These are phyloP conservation scores for Macaca fascicularis DNA, from an alignment of 2,113 vertebrate species.

Conservation along the genomic window DNA sequence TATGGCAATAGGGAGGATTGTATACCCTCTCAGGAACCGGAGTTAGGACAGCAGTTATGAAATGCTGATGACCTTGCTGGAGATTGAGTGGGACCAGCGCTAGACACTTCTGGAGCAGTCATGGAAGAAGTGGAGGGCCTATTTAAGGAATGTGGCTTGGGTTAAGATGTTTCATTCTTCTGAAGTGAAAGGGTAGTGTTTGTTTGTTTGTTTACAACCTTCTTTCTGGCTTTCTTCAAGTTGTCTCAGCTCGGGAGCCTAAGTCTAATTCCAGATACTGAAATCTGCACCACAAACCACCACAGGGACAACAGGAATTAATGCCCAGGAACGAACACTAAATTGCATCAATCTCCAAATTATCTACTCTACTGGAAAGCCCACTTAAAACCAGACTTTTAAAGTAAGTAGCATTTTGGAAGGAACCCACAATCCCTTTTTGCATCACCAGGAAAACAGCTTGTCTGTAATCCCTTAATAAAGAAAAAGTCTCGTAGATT, in stretches of 20 bases:
- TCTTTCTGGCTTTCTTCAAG: not conserved
- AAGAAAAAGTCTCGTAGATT: slow-evolving; percentile 28
- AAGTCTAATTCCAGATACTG: slow-evolving; percentile 10
- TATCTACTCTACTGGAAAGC: slow-evolving; percentile 7
- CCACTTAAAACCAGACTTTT: not conserved
- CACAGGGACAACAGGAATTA: not conserved
- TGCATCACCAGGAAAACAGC: not conserved
- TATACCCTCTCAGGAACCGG: not conserved
- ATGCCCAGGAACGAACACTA: not conserved
- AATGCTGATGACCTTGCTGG: not conserved
- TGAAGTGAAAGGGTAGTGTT: not conserved
- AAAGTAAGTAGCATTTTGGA: slow-evolving; percentile 13
- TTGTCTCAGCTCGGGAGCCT: not conserved
- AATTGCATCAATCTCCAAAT: not conserved
- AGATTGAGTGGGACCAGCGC: not conserved
- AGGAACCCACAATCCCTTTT: not conserved
- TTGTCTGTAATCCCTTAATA: slow-evolving; percentile 18
- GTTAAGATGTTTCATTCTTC: not conserved
- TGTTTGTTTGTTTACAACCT: not conserved
- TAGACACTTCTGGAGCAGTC: not conserved
- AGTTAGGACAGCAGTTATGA: not conserved
- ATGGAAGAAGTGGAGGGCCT: not conserved
- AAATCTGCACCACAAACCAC: not conserved
- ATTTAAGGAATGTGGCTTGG: not conserved
- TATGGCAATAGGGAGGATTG: not conserved